Percentiles rank a stretch among this genome's conserved stretches.
Evolutionary conservation across 2,888 invertebrate genomes (phyloP).

Genomic region (Parthenolecanium corni): DNA sequence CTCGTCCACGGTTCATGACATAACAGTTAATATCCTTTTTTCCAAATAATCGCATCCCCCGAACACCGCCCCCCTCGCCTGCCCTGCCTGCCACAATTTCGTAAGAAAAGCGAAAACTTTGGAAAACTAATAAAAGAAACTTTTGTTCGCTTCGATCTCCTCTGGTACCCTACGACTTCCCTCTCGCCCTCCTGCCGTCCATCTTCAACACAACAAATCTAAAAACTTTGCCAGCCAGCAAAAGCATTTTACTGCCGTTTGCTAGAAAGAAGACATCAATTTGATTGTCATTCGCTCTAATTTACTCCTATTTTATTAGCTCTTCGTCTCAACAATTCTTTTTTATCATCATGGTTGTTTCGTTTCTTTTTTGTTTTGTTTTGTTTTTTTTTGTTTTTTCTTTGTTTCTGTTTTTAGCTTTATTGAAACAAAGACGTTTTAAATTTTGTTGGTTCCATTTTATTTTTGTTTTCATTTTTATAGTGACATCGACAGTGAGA

Average conservation of each 20-base stretch:
- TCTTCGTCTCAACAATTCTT: constrained; percentile 22
- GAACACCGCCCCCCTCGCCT: background rate
- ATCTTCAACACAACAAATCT: constrained; percentile 13
- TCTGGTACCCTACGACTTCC: background rate
- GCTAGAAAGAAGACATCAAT: constrained; percentile 26
- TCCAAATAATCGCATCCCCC: constrained; percentile 9
- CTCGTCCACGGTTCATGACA: too few species aligned
- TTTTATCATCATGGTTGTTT: constrained; percentile 16
- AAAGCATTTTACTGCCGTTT: constrained; percentile 24
- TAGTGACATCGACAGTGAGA: too few species aligned
- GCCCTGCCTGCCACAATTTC: background rate
- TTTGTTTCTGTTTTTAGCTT: too few species aligned
- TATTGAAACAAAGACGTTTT: too few species aligned
- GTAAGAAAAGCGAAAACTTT: background rate
- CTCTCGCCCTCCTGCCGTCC: background rate
- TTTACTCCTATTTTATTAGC: constrained; percentile 29
- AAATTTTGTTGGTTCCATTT: too few species aligned
- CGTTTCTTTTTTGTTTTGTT: constrained; percentile 4
- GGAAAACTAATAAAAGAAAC: constrained; percentile 28
- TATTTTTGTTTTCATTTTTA: too few species aligned
- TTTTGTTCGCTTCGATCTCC: constrained; percentile 10
- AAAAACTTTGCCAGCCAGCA: constrained; percentile 17
- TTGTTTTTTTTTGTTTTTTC: too few species aligned
- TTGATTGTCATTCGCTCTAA: constrained; percentile 28
- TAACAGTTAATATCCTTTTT: background rate